These are phyloP conservation scores for Zaprionus ghesquierei DNA, from an alignment of 1,140 invertebrate species.

Conservation along the genomic window DNA sequence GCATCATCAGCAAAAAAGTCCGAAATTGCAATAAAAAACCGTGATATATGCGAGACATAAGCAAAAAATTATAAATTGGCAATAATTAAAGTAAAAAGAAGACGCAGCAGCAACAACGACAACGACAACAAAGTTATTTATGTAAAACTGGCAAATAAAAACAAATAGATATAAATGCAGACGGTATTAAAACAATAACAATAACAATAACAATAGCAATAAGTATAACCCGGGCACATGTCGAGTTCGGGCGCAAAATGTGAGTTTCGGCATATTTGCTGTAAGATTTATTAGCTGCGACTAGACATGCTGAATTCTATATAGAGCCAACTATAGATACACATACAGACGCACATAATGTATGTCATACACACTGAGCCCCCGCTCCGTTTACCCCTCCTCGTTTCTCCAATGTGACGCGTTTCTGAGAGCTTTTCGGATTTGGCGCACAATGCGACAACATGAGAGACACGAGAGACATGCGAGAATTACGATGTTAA, in stretches of 20 bases:
- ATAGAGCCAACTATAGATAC: constrained; percentile 32
- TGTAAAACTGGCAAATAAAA: constrained; percentile 51
- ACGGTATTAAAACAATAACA: constrained; percentile 32
- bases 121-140: constrained; percentile 35
- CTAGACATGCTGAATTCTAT: constrained; percentile 53
- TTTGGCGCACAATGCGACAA: constrained; percentile 28
- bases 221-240: constrained; percentile 46
- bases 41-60: constrained; percentile 61
- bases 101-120: constrained; percentile 13
- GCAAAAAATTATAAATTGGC: constrained; percentile 66
- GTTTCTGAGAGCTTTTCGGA: constrained; percentile 50
- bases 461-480: too few species aligned
- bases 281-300: constrained; percentile 67
- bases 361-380: constrained; percentile 16
- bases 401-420: constrained; percentile 48
- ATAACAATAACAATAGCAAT: not conserved
- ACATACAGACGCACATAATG: constrained; percentile 2
- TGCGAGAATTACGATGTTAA: constrained; percentile 48
- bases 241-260: constrained; percentile 39
- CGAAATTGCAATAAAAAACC: constrained; percentile 59
- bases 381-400: not conserved
- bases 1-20: constrained; percentile 32
- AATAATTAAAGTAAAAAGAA: constrained; percentile 52
- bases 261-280: constrained; percentile 46
- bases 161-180: constrained; percentile 56